phyloP scores from a whole-genome alignment of 2,113 vertebrate genomes.

The Spizaetus ornatus region DNA sequence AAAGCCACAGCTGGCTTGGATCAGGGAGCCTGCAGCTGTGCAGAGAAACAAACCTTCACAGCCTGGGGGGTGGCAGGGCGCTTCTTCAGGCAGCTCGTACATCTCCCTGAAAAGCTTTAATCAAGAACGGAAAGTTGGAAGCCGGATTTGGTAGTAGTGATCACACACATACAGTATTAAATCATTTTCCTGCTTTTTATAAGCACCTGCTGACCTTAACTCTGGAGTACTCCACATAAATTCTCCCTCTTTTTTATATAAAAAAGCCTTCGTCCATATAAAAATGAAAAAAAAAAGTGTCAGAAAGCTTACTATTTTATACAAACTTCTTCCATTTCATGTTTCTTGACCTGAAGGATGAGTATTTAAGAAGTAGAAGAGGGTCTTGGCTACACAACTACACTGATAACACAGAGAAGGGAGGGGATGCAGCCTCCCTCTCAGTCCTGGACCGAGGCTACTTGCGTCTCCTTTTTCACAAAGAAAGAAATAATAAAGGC shows the following conservation, averaged over 20 bases:
- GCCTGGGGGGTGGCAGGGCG: background rate
- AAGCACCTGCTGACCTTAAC: background rate
- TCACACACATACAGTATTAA: background rate
- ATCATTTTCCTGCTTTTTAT: background rate
- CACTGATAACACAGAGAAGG: background rate
- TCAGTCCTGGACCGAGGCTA: background rate
- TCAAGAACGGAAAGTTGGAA: background rate
- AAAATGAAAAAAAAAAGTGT: background rate
- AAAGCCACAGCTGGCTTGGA: background rate
- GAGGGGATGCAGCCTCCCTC: background rate
- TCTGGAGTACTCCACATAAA: background rate
- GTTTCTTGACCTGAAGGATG: background rate
- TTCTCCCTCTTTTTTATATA: background rate
- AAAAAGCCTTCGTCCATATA: background rate
- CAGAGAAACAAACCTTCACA: background rate
- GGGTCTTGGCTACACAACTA: background rate
- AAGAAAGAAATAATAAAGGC: background rate
- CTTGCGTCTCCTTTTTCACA: background rate
- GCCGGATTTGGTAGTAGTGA: background rate
- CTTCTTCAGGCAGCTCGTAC: background rate
- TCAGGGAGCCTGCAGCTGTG: slow-evolving; percentile 10
- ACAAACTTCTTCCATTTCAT: background rate
- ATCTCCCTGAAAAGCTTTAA: background rate
- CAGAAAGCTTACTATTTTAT: background rate
- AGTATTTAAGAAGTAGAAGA: background rate